Base-by-base conservation (phyloP, 2,113 vertebrate genomes). In the Bufo gargarizans region DNA sequence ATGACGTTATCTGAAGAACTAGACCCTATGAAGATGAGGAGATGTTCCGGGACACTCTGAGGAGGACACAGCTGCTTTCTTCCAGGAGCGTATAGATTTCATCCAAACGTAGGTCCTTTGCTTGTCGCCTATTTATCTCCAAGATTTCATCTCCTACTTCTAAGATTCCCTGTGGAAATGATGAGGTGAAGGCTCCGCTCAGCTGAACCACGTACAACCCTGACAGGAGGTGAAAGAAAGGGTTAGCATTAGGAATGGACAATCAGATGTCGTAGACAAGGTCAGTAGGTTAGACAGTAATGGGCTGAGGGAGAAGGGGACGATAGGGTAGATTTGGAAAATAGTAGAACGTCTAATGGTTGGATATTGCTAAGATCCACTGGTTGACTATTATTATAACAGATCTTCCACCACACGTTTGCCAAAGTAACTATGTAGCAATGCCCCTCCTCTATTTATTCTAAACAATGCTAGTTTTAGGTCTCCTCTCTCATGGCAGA, bases 161-260 rank as follows among this genome's bases (percentile, higher is more conserved):
- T 65, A 86, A 76, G 58, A 89, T 80, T 86, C 83, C 88, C 77
- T 47, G 79, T 80, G 83, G 82, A 89, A 49, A 71, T 78, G 76
- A n/a, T 22, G 77, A 85, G 71, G 81, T 33, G 61, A 88, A 84
- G 87, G 72, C 87, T 43, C 71, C 50, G 63, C 76, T 85, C 82
- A 85, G 22, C 76, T 85, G 74, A 58, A 80, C 83, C 76, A 86
- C 59, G 19, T 71, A 85, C 50, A 89, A 63, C 47, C 83, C 61
- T 89, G 82, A 80, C 61, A 74, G 76, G 67, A 63, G 77, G 61
- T 33, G 55, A 61, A 86, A 9, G 72, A 77, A 84, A 45, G 86
- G 22, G 17, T 55, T 20, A 82, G 43, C 55, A 59, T 82, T 53
- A 88, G 78, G 78, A 74, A 58, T 71, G 86, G 78, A 50, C 86